These are phyloP conservation scores for Dryas iulia DNA, from an alignment of 1,140 invertebrate genomes.

Conservation along the genomic window DNA sequence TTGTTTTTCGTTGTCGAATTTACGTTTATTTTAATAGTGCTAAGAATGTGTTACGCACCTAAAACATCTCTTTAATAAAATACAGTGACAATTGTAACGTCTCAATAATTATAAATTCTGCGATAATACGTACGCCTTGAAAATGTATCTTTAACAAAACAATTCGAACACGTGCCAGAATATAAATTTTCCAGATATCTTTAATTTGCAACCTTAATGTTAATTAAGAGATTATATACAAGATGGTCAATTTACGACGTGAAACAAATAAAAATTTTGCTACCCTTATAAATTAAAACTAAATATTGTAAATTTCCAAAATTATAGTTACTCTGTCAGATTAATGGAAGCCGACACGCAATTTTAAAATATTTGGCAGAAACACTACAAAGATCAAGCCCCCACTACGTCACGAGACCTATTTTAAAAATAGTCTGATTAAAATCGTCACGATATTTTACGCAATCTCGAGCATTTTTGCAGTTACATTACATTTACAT, in stretches of 20 bases:
- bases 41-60: not conserved
- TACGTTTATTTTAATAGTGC: not conserved
- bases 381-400: not conserved
- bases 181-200: not conserved
- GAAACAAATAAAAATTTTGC: too few relatives aligned
- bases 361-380: not conserved
- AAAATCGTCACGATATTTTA: not conserved
- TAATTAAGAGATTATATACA: not conserved
- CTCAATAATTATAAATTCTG: constrained; percentile 25
- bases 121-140: constrained; percentile 20
- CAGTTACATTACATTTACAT: not conserved
- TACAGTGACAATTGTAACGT: constrained; percentile 23
- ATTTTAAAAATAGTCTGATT: not conserved
- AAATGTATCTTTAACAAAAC: constrained; percentile 13
- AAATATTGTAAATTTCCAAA: not conserved
- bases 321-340: not conserved
- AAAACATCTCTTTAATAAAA: constrained; percentile 16
- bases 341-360: not conserved
- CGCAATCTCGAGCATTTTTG: not conserved
- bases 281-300: too few relatives aligned
- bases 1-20: not conserved
- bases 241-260: not conserved
- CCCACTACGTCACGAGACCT: not conserved
- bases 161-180: constrained; percentile 15
- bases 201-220: not conserved